Percentiles rank a stretch among this genome's conserved stretches.
These are phyloP conservation scores for Stenopsyche tienmushanensis DNA, from an alignment of 1,140 invertebrate genomes.

Conservation along the genomic window DNA sequence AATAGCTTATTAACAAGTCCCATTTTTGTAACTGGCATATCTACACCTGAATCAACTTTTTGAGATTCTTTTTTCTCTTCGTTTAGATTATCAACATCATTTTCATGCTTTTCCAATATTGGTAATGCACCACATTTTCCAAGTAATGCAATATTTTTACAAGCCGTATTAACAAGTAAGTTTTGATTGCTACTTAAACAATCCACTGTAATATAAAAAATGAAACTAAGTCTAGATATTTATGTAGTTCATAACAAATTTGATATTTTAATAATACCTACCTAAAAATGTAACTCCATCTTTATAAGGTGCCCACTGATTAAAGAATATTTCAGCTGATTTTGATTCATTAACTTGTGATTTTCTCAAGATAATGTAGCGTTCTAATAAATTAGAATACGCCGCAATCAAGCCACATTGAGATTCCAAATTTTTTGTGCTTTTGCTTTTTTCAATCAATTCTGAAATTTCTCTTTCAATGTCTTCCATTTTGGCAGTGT, in stretches of 20 bases:
- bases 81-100: constrained; percentile 44
- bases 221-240: background rate
- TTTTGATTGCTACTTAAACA: constrained; percentile 61
- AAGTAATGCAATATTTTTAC: constrained; percentile 68
- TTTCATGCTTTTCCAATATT: constrained; percentile 51
- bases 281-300: constrained; percentile 59
- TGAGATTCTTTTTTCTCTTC: constrained; percentile 33
- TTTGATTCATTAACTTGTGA: constrained; percentile 24
- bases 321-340: constrained; percentile 44
- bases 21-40: constrained; percentile 58
- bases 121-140: constrained; percentile 66
- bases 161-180: constrained; percentile 63
- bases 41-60: too few relatives aligned
- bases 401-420: constrained; percentile 74
- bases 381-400: constrained; percentile 67
- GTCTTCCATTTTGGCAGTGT: constrained; percentile 52
- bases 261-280: constrained; percentile 49
- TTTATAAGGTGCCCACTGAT: constrained; percentile 58
- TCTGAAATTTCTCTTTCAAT: constrained; percentile 60
- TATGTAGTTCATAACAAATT: constrained; percentile 26
- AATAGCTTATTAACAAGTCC: constrained; percentile 61
- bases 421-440: constrained; percentile 64
- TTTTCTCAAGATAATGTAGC: constrained; percentile 58
- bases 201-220: constrained; percentile 52
- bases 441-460: constrained; percentile 55